Percentiles rank a stretch among this genome's conserved stretches.
Evolutionary conservation across 2,797 vertebrate genomes (phyloP).

Genomic region (Psittacula echo): DNA sequence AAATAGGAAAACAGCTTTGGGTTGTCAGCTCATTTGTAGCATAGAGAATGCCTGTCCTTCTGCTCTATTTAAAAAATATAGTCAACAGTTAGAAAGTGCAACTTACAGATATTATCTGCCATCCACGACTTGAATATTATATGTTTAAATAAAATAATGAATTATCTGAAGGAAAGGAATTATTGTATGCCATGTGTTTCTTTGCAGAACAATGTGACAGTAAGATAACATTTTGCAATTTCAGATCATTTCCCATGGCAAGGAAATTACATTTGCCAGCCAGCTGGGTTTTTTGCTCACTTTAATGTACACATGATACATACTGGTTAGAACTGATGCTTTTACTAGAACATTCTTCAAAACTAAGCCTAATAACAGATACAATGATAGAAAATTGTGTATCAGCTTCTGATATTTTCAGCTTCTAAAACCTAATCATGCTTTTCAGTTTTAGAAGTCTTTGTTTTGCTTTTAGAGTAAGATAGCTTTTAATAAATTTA

Average conservation of each 20-base stretch:
- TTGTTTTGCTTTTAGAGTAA: background rate
- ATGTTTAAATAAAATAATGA: background rate
- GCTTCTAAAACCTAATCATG: background rate
- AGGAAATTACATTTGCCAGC: slow-evolving; percentile 1
- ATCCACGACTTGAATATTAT: background rate
- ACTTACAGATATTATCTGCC: background rate
- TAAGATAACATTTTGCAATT: slow-evolving; percentile 38
- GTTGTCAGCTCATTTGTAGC: background rate
- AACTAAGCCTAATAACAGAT: background rate
- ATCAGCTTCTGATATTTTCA: background rate
- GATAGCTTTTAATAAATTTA: background rate
- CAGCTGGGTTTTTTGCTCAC: background rate
- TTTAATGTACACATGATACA: background rate
- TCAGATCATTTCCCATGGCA: slow-evolving; percentile 21
- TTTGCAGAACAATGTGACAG: slow-evolving; percentile 12
- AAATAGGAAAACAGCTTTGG: background rate
- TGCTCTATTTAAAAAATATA: background rate
- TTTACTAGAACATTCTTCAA: background rate
- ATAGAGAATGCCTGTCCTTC: background rate
- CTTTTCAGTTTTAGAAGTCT: background rate
- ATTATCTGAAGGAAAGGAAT: background rate
- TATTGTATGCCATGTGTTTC: background rate
- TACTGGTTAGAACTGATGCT: background rate
- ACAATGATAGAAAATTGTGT: background rate
- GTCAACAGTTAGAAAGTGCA: background rate